A percentile compares a stretch with the other conserved stretches of the same genome.
Evolutionary conservation across 2,888 invertebrate genomes (phyloP).

Genomic region (Arctia plantaginis): DNA sequence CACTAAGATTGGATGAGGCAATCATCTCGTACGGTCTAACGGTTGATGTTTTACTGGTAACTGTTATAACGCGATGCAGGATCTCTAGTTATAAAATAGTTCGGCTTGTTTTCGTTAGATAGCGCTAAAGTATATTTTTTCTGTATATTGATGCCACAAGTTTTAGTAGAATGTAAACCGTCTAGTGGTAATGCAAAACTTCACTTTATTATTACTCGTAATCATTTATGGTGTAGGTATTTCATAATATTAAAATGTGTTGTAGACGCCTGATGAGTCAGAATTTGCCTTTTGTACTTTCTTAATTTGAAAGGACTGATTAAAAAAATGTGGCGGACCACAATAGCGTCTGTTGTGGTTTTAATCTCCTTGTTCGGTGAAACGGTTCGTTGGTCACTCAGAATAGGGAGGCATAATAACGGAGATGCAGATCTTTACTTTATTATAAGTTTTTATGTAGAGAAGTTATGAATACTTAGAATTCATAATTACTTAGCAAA

Average conservation of each 20-base stretch:
- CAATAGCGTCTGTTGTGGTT: conserved; percentile 1
- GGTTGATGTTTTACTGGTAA: not conserved
- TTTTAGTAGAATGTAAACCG: not conserved
- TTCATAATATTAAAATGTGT: not conserved
- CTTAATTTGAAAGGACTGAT: conserved; percentile 2
- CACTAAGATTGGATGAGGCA: too few species aligned
- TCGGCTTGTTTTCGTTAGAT: not conserved
- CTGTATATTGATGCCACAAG: not conserved
- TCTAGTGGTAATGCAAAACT: not conserved
- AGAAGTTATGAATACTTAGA: not conserved
- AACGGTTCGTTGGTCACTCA: not conserved
- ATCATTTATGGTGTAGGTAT: not conserved
- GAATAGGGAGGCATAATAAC: not conserved
- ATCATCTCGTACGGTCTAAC: too few species aligned
- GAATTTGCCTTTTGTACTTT: not conserved
- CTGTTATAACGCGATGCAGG: not conserved
- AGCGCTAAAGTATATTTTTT: not conserved
- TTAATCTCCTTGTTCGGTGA: not conserved
- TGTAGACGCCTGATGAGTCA: not conserved
- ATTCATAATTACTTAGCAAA: not conserved
- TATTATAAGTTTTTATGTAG: not conserved
- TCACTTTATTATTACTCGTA: not conserved
- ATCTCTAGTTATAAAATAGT: not conserved
- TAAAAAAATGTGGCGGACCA: conserved; percentile 3
- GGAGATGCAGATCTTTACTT: not conserved